Evolutionary conservation across 2,888 invertebrate genomes (phyloP).

Genomic region (Bursaphelenchus okinawaensis): DNA sequence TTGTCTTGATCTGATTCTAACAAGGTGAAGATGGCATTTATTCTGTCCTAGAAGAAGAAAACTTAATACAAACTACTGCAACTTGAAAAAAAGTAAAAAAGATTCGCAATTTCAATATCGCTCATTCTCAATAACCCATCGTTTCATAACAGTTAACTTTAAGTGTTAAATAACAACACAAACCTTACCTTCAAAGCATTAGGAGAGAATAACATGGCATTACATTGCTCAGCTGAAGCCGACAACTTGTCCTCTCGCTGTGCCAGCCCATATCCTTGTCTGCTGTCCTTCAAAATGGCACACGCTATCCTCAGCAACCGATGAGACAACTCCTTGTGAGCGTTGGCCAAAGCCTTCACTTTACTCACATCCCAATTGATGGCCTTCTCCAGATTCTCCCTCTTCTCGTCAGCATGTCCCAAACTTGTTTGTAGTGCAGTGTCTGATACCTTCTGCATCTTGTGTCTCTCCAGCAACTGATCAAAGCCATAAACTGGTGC

Average conservation of each 20-base stretch:
- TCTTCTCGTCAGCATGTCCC: conserved; percentile 5
- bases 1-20: conserved; percentile 1
- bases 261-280: conserved; percentile 10
- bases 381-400: not conserved
- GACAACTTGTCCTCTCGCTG: not conserved
- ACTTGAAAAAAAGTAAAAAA: too few relatives aligned
- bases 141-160: too few relatives aligned
- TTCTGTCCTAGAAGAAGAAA: conserved; percentile 5
- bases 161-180: not conserved
- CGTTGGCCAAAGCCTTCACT: not conserved
- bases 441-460: conserved; percentile 12
- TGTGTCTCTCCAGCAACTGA: conserved; percentile 66
- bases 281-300: not conserved
- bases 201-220: conserved; percentile 7
- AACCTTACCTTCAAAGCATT: conserved; percentile 13
- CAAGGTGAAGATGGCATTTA: conserved; percentile 8
- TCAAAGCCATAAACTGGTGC: conserved; percentile 85
- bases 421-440: not conserved
- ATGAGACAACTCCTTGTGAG: conserved; percentile 9
- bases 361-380: not conserved
- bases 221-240: conserved; percentile 6
- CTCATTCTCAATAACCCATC: too few relatives aligned
- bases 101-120: too few relatives aligned
- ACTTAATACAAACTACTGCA: too few relatives aligned
- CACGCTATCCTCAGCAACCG: conserved; percentile 4